These are phyloP conservation scores for Cygnus olor DNA, from an alignment of 2,797 vertebrate genomes.

Conservation along the genomic window DNA sequence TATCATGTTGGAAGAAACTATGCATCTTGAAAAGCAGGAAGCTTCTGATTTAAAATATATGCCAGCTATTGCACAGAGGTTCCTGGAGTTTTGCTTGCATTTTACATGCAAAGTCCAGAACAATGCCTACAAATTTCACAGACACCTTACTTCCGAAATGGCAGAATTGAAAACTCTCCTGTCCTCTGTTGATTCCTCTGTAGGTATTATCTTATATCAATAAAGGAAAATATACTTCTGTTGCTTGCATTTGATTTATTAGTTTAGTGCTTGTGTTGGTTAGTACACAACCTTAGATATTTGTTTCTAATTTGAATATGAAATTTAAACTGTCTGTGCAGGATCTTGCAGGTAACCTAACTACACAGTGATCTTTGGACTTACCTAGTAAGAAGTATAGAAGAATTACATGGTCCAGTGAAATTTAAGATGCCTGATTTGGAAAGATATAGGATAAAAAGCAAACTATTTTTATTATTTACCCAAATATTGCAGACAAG, in stretches of 20 bases:
- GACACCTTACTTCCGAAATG: not conserved
- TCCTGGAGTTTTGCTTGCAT: not conserved
- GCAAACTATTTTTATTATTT: not conserved
- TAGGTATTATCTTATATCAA: not conserved
- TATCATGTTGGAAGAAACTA: not conserved
- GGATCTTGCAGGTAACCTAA: not conserved
- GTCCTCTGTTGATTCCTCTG: not conserved
- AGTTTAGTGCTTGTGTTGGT: not conserved
- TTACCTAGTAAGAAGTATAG: not conserved
- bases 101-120: not conserved
- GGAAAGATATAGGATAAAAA: not conserved
- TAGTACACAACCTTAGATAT: not conserved
- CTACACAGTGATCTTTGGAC: not conserved
- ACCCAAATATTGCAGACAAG: not conserved
- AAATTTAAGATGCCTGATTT: not conserved
- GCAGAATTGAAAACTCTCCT: not conserved
- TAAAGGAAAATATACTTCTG: not conserved
- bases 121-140: not conserved
- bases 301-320: not conserved
- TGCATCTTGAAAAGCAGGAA: not conserved
- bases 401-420: not conserved
- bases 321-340: not conserved
- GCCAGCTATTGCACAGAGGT: not conserved
- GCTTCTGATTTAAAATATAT: not conserved
- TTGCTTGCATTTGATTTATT: not conserved